These are phyloP conservation scores for Xestoiulus laeticollis DNA, from an alignment of 2,888 invertebrate genomes.

Conservation along the genomic window DNA sequence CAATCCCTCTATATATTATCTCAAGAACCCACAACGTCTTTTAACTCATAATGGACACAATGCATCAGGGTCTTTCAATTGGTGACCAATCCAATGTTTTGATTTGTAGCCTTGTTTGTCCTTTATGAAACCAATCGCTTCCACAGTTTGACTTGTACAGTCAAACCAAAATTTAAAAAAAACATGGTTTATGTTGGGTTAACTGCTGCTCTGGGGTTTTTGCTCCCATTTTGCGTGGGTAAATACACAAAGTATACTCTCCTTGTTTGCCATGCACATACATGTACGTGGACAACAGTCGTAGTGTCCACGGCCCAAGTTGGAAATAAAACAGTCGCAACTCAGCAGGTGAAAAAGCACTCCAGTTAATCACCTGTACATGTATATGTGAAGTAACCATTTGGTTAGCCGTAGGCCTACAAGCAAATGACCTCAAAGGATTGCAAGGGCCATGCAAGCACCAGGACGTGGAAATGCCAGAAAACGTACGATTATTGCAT, in stretches of 20 bases:
- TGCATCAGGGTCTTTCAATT: too few species aligned
- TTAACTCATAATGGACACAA: too few species aligned
- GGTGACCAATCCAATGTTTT: too few species aligned
- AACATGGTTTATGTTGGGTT: not conserved
- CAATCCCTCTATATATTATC: too few species aligned
- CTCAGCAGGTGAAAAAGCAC: not conserved
- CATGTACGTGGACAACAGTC: not conserved
- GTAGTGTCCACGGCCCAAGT: not conserved
- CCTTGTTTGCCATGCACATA: not conserved
- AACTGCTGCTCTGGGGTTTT: not conserved
- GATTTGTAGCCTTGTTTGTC: too few species aligned
- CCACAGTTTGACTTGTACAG: too few species aligned
- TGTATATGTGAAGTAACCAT: not conserved
- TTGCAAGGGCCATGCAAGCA: not conserved
- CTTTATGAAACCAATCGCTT: not conserved
- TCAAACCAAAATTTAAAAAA: not conserved
- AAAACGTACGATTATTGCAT: too few species aligned
- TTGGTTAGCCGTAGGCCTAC: not conserved
- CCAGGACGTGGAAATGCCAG: too few species aligned
- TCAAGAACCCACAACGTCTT: too few species aligned
- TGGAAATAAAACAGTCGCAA: not conserved
- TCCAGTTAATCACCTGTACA: not conserved
- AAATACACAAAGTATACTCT: not conserved
- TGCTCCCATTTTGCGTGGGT: not conserved
- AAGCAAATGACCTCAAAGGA: slow-evolving; percentile 27